Evolutionary conservation across 2,113 vertebrate species (phyloP).

Genomic region (Thymallus thymallus): DNA sequence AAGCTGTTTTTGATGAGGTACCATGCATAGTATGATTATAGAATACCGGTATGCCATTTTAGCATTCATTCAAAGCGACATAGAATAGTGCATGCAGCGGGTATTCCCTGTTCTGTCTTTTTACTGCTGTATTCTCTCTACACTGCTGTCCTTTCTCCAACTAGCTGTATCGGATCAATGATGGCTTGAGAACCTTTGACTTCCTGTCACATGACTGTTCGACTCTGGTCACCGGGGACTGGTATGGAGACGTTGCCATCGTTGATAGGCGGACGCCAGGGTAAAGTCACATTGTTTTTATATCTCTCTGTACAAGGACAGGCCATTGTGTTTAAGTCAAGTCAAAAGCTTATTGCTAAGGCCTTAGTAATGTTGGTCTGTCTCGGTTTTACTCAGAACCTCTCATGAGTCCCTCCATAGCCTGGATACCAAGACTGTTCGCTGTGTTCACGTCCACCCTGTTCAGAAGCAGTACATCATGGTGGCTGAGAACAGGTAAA

Average conservation of each 20-base stretch:
- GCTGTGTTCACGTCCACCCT: constrained; percentile 84
- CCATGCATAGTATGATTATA: constrained; percentile 13
- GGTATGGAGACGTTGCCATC: constrained; percentile 70
- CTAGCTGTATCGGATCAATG: constrained; percentile 76
- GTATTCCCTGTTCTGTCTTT: background rate
- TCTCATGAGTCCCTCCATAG: constrained; percentile 66
- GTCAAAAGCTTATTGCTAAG: background rate
- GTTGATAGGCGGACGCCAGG: constrained; percentile 81
- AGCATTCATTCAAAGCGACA: background rate
- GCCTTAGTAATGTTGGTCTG: background rate
- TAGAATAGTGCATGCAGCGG: background rate
- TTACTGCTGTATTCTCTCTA: background rate
- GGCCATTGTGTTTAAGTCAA: background rate
- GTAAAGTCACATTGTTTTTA: constrained; percentile 23
- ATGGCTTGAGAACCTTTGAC: constrained; percentile 79
- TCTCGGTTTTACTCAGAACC: constrained; percentile 46
- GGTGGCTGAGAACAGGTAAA: constrained; percentile 77
- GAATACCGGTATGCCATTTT: background rate
- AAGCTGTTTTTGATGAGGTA: constrained; percentile 84
- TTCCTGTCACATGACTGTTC: constrained; percentile 76
- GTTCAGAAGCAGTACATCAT: constrained; percentile 79
- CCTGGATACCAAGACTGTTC: constrained; percentile 62
- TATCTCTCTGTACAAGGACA: background rate
- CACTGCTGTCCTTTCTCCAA: background rate
- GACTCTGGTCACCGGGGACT: constrained; percentile 74